phyloP scores from a whole-genome alignment of 2,113 vertebrate species.

The Pundamilia nyererei region DNA sequence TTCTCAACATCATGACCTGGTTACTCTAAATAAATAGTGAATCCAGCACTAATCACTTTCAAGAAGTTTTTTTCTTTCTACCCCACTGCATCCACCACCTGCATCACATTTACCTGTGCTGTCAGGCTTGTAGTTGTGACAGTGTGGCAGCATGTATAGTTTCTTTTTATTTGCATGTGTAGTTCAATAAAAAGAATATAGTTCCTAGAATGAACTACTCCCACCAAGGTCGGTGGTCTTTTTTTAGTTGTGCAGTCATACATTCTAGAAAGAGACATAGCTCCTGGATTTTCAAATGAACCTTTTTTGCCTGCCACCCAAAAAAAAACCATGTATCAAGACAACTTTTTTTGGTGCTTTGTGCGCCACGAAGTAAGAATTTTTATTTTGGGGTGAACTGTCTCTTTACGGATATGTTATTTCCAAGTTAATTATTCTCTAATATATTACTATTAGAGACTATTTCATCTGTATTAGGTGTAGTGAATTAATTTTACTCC shows the following conservation, averaged over 20 bases:
- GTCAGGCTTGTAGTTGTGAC: background rate
- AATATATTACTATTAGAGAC: constrained; percentile 13
- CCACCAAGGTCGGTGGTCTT: background rate
- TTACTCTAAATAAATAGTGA: background rate
- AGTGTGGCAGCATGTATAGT: background rate
- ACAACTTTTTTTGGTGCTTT: background rate
- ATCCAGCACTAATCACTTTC: background rate
- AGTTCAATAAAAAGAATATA: background rate
- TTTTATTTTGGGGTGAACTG: background rate
- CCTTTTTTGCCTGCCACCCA: background rate
- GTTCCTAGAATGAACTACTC: background rate
- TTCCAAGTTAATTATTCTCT: constrained; percentile 8
- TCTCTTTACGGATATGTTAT: background rate
- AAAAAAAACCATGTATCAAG: accelerated
- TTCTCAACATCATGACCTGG: background rate
- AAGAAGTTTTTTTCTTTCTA: background rate
- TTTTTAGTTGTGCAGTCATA: background rate
- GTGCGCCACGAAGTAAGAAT: background rate
- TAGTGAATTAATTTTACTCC: constrained; percentile 2
- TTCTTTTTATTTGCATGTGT: background rate
- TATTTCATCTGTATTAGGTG: constrained; percentile 4
- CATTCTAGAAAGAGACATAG: background rate
- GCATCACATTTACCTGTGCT: background rate
- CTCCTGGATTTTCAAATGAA: background rate
- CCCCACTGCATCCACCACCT: background rate